phyloP scores from a whole-genome alignment of 2,113 vertebrate genomes.

The Perca fluviatilis region DNA sequence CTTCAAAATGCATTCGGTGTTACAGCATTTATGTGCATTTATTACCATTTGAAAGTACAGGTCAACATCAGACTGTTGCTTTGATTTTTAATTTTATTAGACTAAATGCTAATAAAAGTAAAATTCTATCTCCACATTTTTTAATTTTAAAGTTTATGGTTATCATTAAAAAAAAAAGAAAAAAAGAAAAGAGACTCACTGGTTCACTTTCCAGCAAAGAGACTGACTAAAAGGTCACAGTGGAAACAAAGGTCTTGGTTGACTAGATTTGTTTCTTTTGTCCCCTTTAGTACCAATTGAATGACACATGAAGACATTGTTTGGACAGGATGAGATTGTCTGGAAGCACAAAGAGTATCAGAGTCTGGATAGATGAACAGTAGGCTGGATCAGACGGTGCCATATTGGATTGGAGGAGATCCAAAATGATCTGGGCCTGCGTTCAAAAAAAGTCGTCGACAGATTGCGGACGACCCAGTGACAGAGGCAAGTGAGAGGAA shows the following conservation, averaged over 20 bases:
- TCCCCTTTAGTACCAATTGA: background rate
- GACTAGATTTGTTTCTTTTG: background rate
- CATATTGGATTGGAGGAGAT: constrained; percentile 17
- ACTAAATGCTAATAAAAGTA: no score
- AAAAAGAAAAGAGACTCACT: background rate
- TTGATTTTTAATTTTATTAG: background rate
- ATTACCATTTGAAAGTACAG: constrained; percentile 8
- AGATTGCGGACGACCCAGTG: constrained; percentile 38
- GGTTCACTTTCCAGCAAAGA: background rate
- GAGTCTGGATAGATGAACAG: constrained; percentile 14
- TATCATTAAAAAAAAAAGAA: background rate
- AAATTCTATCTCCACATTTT: background rate
- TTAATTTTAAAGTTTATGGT: background rate
- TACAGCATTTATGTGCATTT: background rate
- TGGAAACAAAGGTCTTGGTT: constrained; percentile 7
- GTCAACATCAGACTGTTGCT: background rate
- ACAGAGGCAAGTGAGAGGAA: background rate
- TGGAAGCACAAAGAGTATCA: constrained; percentile 18
- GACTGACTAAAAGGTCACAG: background rate
- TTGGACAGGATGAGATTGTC: constrained; percentile 29
- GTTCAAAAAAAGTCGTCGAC: constrained; percentile 23
- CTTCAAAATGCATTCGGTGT: background rate
- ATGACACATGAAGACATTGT: constrained; percentile 21
- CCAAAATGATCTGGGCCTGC: constrained; percentile 25
- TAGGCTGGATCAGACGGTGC: constrained; percentile 9